Evolutionary conservation across 1,140 invertebrate species (phyloP).

Genomic region (Littorina saxatilis): DNA sequence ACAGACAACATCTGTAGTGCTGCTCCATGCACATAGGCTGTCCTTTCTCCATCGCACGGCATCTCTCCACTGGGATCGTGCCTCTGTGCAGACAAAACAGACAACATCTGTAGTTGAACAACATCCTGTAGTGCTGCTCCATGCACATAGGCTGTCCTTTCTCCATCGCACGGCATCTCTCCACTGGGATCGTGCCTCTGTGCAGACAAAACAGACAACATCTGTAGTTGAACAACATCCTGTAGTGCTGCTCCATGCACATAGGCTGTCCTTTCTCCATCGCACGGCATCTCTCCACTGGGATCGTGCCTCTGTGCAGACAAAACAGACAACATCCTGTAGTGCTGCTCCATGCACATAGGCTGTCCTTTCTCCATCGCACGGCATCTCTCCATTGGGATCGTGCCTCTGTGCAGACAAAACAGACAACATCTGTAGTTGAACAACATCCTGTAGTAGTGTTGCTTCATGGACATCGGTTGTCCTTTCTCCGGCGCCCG

Average conservation of each 20-base stretch:
- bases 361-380: constrained; percentile 90
- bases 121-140: constrained; percentile 96
- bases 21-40: constrained; percentile 95
- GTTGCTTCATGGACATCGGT: constrained; percentile 93
- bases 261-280: constrained; percentile 86
- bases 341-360: constrained; percentile 95
- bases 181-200: constrained; percentile 85
- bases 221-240: constrained; percentile 92
- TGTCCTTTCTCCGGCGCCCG: constrained; percentile 89
- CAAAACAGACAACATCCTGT: constrained; percentile 78
- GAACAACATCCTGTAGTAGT: too few species aligned
- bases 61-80: constrained; percentile 81
- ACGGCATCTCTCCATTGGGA: constrained; percentile 87
- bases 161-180: constrained; percentile 86
- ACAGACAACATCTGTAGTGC: constrained; percentile 82
- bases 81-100: constrained; percentile 78
- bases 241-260: constrained; percentile 97
- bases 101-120: constrained; percentile 88
- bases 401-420: constrained; percentile 77
- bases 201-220: too few species aligned
- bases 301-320: constrained; percentile 82
- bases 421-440: constrained; percentile 78
- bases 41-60: constrained; percentile 87
- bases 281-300: constrained; percentile 86
- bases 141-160: constrained; percentile 96